phyloP scores from a whole-genome alignment of 1,140 invertebrate species.

The Neelides sp. region DNA sequence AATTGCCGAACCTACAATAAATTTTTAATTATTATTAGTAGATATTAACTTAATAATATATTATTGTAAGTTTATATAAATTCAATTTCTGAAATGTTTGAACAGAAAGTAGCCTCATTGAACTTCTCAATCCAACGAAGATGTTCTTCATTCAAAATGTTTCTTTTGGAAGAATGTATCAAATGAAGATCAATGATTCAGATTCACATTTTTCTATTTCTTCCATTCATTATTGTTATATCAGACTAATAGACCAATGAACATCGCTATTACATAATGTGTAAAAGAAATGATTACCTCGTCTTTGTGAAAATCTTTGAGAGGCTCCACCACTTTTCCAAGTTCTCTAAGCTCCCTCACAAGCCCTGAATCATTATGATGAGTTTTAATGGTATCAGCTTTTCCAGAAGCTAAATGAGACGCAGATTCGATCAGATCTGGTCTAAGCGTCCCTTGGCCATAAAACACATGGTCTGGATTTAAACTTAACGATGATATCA shows the following conservation, averaged over 20 bases:
- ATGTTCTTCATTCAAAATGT: slow-evolving; percentile 9
- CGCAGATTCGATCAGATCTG: slow-evolving; percentile 96
- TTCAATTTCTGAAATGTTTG: slow-evolving; percentile 3
- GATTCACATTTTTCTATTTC: slow-evolving; percentile 3
- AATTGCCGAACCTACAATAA: slow-evolving; percentile 45
- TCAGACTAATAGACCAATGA: not conserved
- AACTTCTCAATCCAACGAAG: not conserved
- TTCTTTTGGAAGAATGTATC: slow-evolving; percentile 27
- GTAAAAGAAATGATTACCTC: slow-evolving; percentile 54
- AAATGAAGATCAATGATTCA: slow-evolving; percentile 9
- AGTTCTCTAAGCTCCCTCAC: slow-evolving; percentile 73
- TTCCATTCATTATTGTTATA: not conserved
- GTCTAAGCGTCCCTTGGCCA: slow-evolving; percentile 83
- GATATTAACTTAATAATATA: not conserved
- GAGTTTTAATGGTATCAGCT: slow-evolving; percentile 97
- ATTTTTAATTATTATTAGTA: too few relatives aligned
- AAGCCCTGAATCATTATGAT: slow-evolving; percentile 96
- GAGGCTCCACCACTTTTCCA: slow-evolving; percentile 89
- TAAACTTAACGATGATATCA: slow-evolving; percentile 64
- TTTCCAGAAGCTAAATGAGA: slow-evolving; percentile 63
- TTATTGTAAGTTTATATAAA: too few relatives aligned
- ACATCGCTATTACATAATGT: not conserved
- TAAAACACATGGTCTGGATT: slow-evolving; percentile 73
- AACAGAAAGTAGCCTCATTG: slow-evolving; percentile 8
- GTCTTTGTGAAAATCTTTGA: slow-evolving; percentile 98